Evolutionary conservation across 2,113 vertebrate genomes (phyloP).

Genomic region (Chinchilla lanigera): DNA sequence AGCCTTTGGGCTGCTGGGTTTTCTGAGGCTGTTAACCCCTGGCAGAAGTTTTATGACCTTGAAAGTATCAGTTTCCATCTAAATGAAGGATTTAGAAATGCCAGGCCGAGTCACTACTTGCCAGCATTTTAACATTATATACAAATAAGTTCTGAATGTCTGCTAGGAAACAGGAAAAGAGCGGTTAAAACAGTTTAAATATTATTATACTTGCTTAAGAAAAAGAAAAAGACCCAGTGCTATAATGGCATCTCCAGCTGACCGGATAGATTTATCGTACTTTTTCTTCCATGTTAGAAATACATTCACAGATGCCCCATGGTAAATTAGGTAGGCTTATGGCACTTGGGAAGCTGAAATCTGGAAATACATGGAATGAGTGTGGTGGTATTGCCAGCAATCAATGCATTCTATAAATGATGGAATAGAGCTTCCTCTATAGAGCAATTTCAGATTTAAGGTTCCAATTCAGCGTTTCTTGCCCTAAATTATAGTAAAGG

Average conservation of each 20-base stretch:
- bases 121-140: slow-evolving; percentile 81
- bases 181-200: slow-evolving; percentile 83
- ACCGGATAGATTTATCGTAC: slow-evolving; percentile 79
- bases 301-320: slow-evolving; percentile 68
- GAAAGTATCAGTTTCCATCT: slow-evolving; percentile 52
- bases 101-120: slow-evolving; percentile 71
- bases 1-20: slow-evolving; percentile 59
- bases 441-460: not conserved
- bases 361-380: slow-evolving; percentile 55
- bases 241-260: slow-evolving; percentile 71
- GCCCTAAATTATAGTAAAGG: slow-evolving; percentile 43
- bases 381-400: slow-evolving; percentile 57
- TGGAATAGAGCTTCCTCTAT: not conserved
- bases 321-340: slow-evolving; percentile 70
- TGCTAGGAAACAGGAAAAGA: slow-evolving; percentile 84
- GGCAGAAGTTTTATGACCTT: slow-evolving; percentile 9
- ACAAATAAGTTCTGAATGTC: slow-evolving; percentile 82
- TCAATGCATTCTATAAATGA: not conserved
- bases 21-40: not conserved
- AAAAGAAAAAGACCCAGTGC: slow-evolving; percentile 49
- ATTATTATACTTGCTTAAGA: slow-evolving; percentile 76
- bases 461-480: not conserved
- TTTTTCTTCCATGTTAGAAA: slow-evolving; percentile 73
- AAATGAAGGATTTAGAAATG: slow-evolving; percentile 72
- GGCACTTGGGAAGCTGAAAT: slow-evolving; percentile 39